phyloP scores from a whole-genome alignment of 2,888 invertebrate genomes.

The Thereva unica region DNA sequence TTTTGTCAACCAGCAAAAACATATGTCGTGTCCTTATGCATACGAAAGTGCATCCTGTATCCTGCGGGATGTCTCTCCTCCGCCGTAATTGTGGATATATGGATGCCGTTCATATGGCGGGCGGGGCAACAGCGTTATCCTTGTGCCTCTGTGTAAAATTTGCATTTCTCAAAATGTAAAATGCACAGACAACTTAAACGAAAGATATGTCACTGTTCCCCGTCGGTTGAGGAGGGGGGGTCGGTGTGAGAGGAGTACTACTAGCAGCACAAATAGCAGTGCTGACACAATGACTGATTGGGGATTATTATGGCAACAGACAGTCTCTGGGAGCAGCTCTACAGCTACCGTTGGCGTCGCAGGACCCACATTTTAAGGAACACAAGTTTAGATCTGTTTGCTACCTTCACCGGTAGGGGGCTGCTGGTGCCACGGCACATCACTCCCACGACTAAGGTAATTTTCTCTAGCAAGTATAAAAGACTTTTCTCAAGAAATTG shows the following conservation, averaged over 20 bases:
- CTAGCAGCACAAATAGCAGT: constrained; percentile 34
- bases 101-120: no score
- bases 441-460: constrained; percentile 35
- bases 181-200: constrained; percentile 37
- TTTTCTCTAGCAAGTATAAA: constrained; percentile 35
- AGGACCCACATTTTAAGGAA: neutral
- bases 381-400: neutral
- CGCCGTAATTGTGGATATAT: no score
- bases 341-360: constrained; percentile 1
- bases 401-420: constrained; percentile 1
- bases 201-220: constrained; percentile 31
- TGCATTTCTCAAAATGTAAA: constrained; percentile 35
- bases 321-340: constrained; percentile 10
- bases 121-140: no score
- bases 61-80: no score
- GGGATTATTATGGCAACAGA: constrained; percentile 39
- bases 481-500: constrained; percentile 27
- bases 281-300: constrained; percentile 43
- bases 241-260: constrained; percentile 2
- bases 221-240: constrained; percentile 16
- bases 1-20: no score
- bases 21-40: no score
- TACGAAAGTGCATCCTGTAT: no score
- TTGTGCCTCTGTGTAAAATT: constrained; percentile 17
- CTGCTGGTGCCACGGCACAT: constrained; percentile 1